A percentile compares a stretch with the other conserved stretches of the same genome.
These are phyloP conservation scores for Danio albolineatus DNA, from an alignment of 2,797 vertebrate species.

Conservation along the genomic window DNA sequence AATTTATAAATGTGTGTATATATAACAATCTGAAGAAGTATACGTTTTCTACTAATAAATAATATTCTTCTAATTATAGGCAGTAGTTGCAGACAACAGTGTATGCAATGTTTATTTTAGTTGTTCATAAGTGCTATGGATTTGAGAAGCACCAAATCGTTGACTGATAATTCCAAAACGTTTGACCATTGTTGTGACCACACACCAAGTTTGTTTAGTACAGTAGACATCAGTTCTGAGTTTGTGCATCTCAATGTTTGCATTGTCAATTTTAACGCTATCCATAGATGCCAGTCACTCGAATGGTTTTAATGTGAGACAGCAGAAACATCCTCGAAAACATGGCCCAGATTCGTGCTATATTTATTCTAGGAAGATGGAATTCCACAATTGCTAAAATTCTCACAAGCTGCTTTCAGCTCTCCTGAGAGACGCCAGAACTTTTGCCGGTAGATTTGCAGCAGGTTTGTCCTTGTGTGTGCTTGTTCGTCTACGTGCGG, in stretches of 20 bases:
- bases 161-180: no score
- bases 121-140: no score
- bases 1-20: no score
- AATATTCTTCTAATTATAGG: no score
- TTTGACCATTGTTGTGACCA: no score
- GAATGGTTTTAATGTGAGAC: background rate
- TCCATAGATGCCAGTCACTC: conserved; percentile 20
- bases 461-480: conserved; percentile 13
- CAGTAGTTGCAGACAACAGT: no score
- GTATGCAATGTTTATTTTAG: no score
- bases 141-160: no score
- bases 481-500: conserved; percentile 8
- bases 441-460: conserved; percentile 21
- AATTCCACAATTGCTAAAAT: conserved; percentile 44
- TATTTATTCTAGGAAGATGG: conserved; percentile 41
- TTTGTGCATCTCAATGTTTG: background rate
- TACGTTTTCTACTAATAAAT: no score
- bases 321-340: conserved; percentile 17
- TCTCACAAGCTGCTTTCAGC: conserved; percentile 18
- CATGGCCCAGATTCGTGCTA: conserved; percentile 40
- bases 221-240: background rate
- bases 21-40: no score
- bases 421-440: conserved; percentile 30
- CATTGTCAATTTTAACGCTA: background rate
- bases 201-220: background rate